Conservation (phyloP, 2,797 vertebrate species). For the Aphelocoma californica region DNA sequence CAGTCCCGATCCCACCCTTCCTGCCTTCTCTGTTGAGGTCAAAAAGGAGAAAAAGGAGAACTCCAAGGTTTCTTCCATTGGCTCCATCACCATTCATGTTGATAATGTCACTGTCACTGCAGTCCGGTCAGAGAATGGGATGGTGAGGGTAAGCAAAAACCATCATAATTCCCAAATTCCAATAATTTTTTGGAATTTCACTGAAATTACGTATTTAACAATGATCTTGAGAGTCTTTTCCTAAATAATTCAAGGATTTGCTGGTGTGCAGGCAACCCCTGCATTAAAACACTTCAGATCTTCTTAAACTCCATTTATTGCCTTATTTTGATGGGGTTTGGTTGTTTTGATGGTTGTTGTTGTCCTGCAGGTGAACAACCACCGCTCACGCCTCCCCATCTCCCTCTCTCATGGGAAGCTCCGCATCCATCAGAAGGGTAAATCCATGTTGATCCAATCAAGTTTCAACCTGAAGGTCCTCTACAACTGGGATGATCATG, state of each 20-base stretch:
- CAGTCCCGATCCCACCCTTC: neutral
- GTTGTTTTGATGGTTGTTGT: neutral
- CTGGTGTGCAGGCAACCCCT: too few species aligned
- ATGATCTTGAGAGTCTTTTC: too few species aligned
- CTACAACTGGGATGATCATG: slow-evolving; percentile 78
- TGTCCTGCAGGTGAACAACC: slow-evolving; percentile 74
- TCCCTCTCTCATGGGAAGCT: slow-evolving; percentile 64
- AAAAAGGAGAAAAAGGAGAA: slow-evolving; percentile 73
- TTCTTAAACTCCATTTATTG: neutral
- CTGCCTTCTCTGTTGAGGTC: slow-evolving; percentile 72
- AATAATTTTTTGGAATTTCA: too few species aligned
- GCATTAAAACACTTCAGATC: too few species aligned
- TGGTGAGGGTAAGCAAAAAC: slow-evolving; percentile 44
- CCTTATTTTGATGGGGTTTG: neutral
- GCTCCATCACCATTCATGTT: slow-evolving; percentile 60
- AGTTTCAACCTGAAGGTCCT: slow-evolving; percentile 78
- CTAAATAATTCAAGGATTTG: too few species aligned
- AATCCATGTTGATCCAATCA: slow-evolving; percentile 61
- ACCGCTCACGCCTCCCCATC: slow-evolving; percentile 73
- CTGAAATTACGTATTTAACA: too few species aligned
- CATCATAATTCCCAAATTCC: too few species aligned
- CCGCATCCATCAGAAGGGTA: slow-evolving; percentile 70
- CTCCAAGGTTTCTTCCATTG: slow-evolving; percentile 59
- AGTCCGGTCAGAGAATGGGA: slow-evolving; percentile 67
- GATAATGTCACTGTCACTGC: slow-evolving; percentile 35